Base-by-base conservation (phyloP, 2,797 vertebrate species). In the Toxotes lorentzi region DNA sequence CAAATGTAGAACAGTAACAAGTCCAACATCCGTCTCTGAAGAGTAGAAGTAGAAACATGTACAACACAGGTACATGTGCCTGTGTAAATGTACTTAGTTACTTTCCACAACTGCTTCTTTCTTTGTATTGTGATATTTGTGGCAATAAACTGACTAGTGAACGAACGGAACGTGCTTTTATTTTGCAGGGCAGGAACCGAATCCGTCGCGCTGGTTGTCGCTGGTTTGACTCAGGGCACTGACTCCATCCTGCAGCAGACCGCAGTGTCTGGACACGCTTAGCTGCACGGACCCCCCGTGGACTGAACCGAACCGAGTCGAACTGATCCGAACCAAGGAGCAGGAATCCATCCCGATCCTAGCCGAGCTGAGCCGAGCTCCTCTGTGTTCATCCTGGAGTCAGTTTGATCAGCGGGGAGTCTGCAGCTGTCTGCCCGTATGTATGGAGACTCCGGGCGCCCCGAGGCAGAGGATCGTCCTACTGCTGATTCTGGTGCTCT, bases 401-500 rank as follows among this genome's bases (percentile, higher is more conserved):
- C 64, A 4, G 59, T 4, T 1, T 5, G 34, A 60, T 19, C 71
- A 13, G 79, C 69, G 38, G 56, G 14, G 40, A 59, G 14, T 60
- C 32, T 34, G 64, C 62, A 48, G 64, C 60, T 11, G 13, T 17
- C 17, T 32, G 57, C 13, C 67, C 77, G 70, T 5, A 21, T 30
- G 30, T 0, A 88, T 90, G 88, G 84, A 80, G 35, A 21, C 76
- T 73, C 62, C 65, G 6, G 17, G 47, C 47, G 76, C 50, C 65
- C 53, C 0, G 62, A 67, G 73, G 35, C 24, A 32, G 70, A 54
- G 43, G 45, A n/a, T 59, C 27, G 2, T 64, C 59, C 35, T 14
- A 75, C 56, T 70, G 41, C 68, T 82, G 59, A 8, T 86, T 9
- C 77, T 89, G 67, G 2, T 86, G 70, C 5, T 88, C 35, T 58